Base-by-base conservation (phyloP, 2,113 vertebrate species). In the Gnathonemus longibarbis region DNA sequence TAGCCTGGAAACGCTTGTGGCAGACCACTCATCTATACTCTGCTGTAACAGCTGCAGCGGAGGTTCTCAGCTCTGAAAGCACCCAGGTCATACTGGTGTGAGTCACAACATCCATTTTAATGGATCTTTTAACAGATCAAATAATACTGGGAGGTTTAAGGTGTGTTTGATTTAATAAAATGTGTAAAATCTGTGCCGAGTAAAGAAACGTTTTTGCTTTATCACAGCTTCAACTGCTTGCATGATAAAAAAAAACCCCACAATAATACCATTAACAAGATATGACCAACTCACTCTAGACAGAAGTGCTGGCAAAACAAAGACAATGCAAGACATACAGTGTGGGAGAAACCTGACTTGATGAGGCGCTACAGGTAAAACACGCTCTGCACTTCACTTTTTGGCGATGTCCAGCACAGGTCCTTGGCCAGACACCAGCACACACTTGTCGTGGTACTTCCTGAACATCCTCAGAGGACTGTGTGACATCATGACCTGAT, bases 401-500 rank as follows among this genome's bases (percentile, higher is more conserved):
- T 94, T 95, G 90, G 97, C 97, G 48, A 98, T 98, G 86, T 97
- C 96, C 17, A 94, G 93, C 88, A 98, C 93, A 0, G 97, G 97
- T 7, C 97, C 97, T 93, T 98, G 97, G 88, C 97, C 97, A 0
- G 97, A 98, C 0, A 98, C 97, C 80, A 98, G 93, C 0, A 98
- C 96, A 89, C 96, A 96, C 91, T 97, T 98, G n/a, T 97, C 93
- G 83, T 97, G 97, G 5, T 96, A 97, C 58, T 89, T 94, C 88
- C 92, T 96, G 93, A 98, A 95, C 95, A 97, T 96, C 56, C 90
- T 93, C 92, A 98, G 93, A 90, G 97, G 97, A 92, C 97, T 97
- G 94, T 98, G 96, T 0, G 97, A 97, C 93, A 98, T 96, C 94
- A 98, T 93, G 83, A 98, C 97, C 45, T 98, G 97, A 52, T 97